Evolutionary conservation across 1,140 invertebrate genomes (phyloP).

Genomic region (Stenopsyche tienmushanensis): DNA sequence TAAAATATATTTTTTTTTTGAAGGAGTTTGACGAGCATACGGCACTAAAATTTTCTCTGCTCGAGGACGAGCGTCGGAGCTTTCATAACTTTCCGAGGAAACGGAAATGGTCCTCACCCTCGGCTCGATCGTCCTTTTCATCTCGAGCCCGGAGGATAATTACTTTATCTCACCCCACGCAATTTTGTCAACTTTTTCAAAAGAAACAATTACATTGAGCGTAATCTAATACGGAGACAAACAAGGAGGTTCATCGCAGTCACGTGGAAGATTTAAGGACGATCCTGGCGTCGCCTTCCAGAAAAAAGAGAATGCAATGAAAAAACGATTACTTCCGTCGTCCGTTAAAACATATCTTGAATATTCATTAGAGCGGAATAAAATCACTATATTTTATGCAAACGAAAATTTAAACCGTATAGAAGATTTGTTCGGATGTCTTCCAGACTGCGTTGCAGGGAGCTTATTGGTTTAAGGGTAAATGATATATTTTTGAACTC

Average conservation of each 20-base stretch:
- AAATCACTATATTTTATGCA: too few relatives aligned
- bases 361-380: too few relatives aligned
- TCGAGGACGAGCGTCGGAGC: not conserved
- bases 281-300: not conserved
- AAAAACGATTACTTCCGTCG: not conserved
- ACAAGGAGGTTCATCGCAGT: not conserved
- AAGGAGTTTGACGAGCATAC: too few relatives aligned
- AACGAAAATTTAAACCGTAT: too few relatives aligned
- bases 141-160: not conserved
- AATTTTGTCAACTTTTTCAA: slow-evolving; percentile 24
- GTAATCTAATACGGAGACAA: slow-evolving; percentile 24
- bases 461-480: too few relatives aligned
- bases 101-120: not conserved
- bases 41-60: too few relatives aligned
- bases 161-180: slow-evolving; percentile 12
- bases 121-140: not conserved
- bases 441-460: too few relatives aligned
- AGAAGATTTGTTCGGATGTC: too few relatives aligned
- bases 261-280: not conserved
- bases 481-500: too few relatives aligned
- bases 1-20: too few relatives aligned
- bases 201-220: slow-evolving; percentile 26
- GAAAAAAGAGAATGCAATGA: too few relatives aligned
- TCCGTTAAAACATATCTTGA: too few relatives aligned
- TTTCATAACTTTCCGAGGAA: not conserved